Evolutionary conservation across 2,888 invertebrate genomes (phyloP), one percentile per base, ranked within the genome.

Genomic region (Lasioglossum oenotherae): DNA sequence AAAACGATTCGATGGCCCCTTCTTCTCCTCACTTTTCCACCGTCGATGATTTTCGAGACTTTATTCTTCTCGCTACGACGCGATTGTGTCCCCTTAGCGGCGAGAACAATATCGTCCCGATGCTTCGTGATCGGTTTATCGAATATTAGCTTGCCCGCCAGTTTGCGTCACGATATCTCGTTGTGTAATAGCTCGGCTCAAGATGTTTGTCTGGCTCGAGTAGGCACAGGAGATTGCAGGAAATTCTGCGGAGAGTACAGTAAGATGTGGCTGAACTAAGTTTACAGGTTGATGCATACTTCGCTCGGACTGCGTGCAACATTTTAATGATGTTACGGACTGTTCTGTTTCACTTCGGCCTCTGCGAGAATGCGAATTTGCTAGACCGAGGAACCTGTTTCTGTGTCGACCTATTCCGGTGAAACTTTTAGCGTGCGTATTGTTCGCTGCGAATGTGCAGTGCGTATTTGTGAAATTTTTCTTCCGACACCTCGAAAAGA

Each of bases 1-100:
- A 60, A 81, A 81, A 84, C 46, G 81, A 57, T 23, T 16, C 53
- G 12, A 69, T 12, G 69, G 23, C 27, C 23, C 12, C 8, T 14
- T 71, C 35, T 38, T 0, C 12, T 12, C 19, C 16, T 23, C 16
- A 12, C 10, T 16, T 35, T 12, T 67, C 4, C 27, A 12, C 14
- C 10, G 3, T 53, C 38, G 27, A 23, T 14, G 27, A 38, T 73
- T 73, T n/a, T 57, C 57, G 57, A 57, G 57, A n/a, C n/a, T 57
- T 57, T 57, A n/a, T n/a, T n/a, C 57, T 57, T 57, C 57, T 57
- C 57, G 57, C 12, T n/a, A 12, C 57, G n/a, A 57, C 4, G 57
- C n/a, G 57, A 57, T n/a, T 6, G 57, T 1, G 57, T n/a, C n/a
- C 57, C 57, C 4, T 41, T 12, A 3, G 12, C n/a, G 57, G 57